phyloP scores from a whole-genome alignment of 2,113 vertebrate species.

The Phalacrocorax carbo region DNA sequence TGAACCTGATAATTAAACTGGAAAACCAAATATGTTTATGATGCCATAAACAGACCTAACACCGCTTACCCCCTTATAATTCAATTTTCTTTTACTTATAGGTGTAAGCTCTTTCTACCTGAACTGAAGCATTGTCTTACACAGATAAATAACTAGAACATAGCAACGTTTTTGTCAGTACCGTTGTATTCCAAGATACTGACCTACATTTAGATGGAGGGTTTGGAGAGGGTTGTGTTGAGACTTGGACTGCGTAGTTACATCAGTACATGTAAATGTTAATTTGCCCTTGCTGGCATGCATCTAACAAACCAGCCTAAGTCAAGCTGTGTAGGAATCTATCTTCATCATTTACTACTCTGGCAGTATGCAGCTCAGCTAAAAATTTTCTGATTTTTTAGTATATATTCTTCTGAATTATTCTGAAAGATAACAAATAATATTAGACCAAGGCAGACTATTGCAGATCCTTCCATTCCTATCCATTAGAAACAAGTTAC shows the following conservation, averaged over 20 bases:
- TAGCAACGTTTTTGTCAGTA: background rate
- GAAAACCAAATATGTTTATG: background rate
- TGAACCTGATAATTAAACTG: background rate
- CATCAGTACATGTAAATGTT: background rate
- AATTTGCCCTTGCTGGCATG: background rate
- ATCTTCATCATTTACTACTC: background rate
- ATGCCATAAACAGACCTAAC: background rate
- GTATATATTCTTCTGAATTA: background rate
- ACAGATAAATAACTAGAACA: background rate
- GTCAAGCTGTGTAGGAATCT: background rate
- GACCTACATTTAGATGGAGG: background rate
- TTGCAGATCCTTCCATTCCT: background rate
- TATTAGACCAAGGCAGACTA: background rate
- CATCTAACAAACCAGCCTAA: background rate
- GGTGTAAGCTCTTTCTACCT: background rate
- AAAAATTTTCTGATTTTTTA: background rate
- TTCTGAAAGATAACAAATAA: background rate
- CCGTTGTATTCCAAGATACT: background rate
- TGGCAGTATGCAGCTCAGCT: background rate
- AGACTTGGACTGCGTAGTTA: background rate
- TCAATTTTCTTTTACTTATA: background rate
- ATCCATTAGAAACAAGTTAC: background rate
- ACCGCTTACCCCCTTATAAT: background rate
- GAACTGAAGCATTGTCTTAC: background rate
- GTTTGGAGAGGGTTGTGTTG: background rate